Base-by-base conservation (phyloP, 2,113 vertebrate species). In the Bombycilla garrulus region DNA sequence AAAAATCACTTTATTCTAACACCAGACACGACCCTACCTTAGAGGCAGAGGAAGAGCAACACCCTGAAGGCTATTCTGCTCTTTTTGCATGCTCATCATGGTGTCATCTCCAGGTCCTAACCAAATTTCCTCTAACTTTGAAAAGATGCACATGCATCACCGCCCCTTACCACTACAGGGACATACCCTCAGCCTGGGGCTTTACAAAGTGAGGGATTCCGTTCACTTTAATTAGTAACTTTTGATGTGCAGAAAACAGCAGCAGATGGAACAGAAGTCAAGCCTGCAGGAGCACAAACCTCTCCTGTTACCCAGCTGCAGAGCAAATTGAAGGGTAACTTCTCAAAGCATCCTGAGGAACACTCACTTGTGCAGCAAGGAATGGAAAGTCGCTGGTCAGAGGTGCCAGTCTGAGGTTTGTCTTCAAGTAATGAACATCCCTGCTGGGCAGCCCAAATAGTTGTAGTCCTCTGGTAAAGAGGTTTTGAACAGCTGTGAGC, bases 301-400 rank as follows among this genome's bases (percentile, higher is more conserved):
- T 77, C 23, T 69, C 36, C 31, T 61, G 48, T 62, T 40, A 50
- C 15, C 8, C 21, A 25, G 20, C 19, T 61, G 24, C 24, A 61
- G 48, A 28, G 40, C 22, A 61, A 65, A 50, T 23, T 33, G 58
- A 65, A 28, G 50, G 50, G 31, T 53, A n/a, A 17, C 15, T 50
- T 51, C 80, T 54, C 29, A 54, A 45, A 91, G 29, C 28, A 64
- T 36, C 28, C 22, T 1, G 3, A 2, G 25, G 35, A 94, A 12
- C 12, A 33, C 0, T 1, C 1, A 17, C 9, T 42, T 70, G 4
- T 38, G 45, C 18, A 86, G 29, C n/a, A 23, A 40, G n/a, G n/a
- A 70, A 23, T 9, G 21, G 33, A 69, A 72, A 56, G 40, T 12
- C 69, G 21, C 38, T 58, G 35, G 24, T 51, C 14, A 50, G 61